Percentiles rank a stretch among this genome's conserved stretches.
Conservation (phyloP, 2,888 invertebrate species). For the Pogonocherus hispidulus region DNA sequence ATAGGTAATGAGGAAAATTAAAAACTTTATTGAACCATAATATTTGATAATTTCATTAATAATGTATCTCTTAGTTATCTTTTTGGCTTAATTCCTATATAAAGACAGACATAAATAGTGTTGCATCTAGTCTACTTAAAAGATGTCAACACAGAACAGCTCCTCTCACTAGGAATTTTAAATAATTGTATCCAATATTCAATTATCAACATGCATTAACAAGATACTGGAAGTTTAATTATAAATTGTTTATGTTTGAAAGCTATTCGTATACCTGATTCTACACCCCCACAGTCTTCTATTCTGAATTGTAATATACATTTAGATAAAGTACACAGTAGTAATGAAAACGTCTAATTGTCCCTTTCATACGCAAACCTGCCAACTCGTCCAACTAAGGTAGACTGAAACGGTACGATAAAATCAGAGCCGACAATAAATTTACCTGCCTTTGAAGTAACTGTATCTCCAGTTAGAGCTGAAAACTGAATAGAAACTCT, state of each 20-base stretch:
- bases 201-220: too few relatives aligned
- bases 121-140: too few relatives aligned
- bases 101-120: too few relatives aligned
- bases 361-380: not conserved
- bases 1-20: too few relatives aligned
- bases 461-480: not conserved
- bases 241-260: not conserved
- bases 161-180: too few relatives aligned
- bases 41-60: too few relatives aligned
- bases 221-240: not conserved
- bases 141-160: too few relatives aligned
- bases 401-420: not conserved
- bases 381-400: not conserved
- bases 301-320: not conserved
- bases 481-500: not conserved
- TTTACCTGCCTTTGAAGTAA: not conserved
- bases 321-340: not conserved
- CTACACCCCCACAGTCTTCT: not conserved
- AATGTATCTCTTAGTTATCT: too few relatives aligned
- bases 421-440: conserved; percentile 2
- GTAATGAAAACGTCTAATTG: conserved; percentile 2
- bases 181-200: too few relatives aligned
- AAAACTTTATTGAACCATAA: too few relatives aligned
- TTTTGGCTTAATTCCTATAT: too few relatives aligned
- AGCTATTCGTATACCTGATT: not conserved